Conservation (phyloP, 2,888 invertebrate genomes). For the Sinhomidia bicolor region DNA sequence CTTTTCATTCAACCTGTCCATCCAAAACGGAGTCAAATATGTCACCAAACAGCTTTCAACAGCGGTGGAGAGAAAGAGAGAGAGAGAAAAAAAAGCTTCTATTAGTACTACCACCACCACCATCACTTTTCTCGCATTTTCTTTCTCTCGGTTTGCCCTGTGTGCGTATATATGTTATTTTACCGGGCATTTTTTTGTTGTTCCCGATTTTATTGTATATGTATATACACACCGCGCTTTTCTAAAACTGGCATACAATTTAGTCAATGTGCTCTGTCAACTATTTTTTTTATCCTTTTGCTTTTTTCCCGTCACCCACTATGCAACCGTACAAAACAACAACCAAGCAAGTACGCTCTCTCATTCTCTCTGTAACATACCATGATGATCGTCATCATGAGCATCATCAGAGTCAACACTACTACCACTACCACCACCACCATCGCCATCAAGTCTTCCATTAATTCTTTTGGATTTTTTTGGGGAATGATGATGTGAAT, state of each 20-base stretch:
- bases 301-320: constrained; percentile 54
- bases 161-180: not conserved
- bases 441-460: constrained; percentile 30
- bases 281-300: constrained; percentile 37
- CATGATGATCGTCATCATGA: not conserved
- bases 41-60: constrained; percentile 62
- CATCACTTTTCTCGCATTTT: not conserved
- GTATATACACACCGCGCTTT: no score
- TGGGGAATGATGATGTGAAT: constrained; percentile 69
- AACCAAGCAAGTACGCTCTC: not conserved
- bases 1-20: constrained; percentile 72
- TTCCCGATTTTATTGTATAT: constrained; percentile 6
- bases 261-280: constrained; percentile 50
- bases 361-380: not conserved
- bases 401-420: not conserved
- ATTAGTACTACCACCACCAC: not conserved
- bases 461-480: constrained; percentile 63
- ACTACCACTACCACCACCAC: not conserved
- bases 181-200: constrained; percentile 55
- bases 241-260: not conserved
- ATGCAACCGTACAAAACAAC: constrained; percentile 34
- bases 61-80: not conserved
- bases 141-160: constrained; percentile 2
- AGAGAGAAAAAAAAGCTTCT: constrained; percentile 37
- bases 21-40: constrained; percentile 72